These are phyloP conservation scores for Tonatia bakeri DNA, from an alignment of 2,113 vertebrate genomes.

Conservation along the genomic window DNA sequence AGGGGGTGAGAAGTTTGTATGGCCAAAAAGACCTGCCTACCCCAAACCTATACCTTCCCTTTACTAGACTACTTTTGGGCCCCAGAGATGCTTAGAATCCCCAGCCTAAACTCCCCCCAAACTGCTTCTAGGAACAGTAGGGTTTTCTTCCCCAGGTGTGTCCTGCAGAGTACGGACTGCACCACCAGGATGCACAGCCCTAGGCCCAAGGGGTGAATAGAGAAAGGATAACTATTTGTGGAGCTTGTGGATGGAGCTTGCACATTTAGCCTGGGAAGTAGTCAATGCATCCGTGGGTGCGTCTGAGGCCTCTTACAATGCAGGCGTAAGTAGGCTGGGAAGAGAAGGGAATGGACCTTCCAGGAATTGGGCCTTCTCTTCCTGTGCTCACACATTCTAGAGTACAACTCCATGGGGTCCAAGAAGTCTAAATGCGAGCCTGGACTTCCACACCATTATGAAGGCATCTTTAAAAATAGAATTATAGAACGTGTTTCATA, in stretches of 20 bases:
- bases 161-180: background rate
- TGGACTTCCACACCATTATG: background rate
- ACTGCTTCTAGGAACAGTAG: background rate
- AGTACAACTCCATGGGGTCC: background rate
- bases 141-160: background rate
- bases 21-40: background rate
- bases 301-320: background rate
- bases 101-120: background rate
- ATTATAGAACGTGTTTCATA: background rate
- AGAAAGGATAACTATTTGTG: background rate
- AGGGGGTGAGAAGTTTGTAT: background rate
- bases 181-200: background rate
- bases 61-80: background rate
- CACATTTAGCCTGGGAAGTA: background rate
- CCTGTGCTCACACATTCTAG: background rate
- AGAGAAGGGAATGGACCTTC: background rate
- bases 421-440: background rate
- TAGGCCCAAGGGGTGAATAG: background rate
- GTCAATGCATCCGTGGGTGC: too few species aligned
- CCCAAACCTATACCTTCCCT: background rate
- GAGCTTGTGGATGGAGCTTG: background rate
- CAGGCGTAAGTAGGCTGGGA: background rate
- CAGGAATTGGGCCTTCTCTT: background rate
- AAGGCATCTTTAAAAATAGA: background rate
- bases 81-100: background rate